Evolutionary conservation across 1,140 invertebrate species (phyloP), one percentile per base, ranked within the genome.

Genomic region (Babylonia areolata): DNA sequence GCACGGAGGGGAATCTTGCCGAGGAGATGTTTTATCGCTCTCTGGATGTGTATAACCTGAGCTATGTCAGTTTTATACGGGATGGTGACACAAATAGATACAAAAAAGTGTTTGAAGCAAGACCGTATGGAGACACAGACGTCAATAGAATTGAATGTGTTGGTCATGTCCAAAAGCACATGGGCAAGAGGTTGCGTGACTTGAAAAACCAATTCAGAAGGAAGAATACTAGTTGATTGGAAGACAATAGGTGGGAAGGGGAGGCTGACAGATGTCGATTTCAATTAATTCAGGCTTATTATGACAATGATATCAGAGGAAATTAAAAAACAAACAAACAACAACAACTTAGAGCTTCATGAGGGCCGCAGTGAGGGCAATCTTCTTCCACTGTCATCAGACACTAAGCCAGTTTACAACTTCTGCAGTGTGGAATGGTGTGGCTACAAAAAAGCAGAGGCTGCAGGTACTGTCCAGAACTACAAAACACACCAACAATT

Each of bases 101-200:
- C 69, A 15, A 20, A 6, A 28, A 46, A 83, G 40, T 35, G 5
- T 46, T 46, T 46, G 42, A 46, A 6, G 42, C 42, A 6, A 86
- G 81, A 77, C 81, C 85, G 6, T 88, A 88, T 81, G 85, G 85
- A 5, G 81, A 87, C 31, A 46, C 51, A 1, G 35, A 28, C 0
- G 46, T 84, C 1, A 33, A 2, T 0, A 86, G 87, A 54, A 46
- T 79, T 35, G 81, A 88, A n/a, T 87, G 85, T 84, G 84, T 88
- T 28, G 87, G 87, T 23, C 87, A 88, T 82, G 54, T 87, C 1
- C 87, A 87, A 40, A 88, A 88, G 37, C 73, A 85, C 46, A 87
- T 88, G 85, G 87, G 87, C 20, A 85, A 75, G 3, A 64, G 54
- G 80, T 75, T 88, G 3, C 64, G 85, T 46, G 77, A 84, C 9